Percentiles rank a stretch among this genome's conserved stretches.
These are phyloP conservation scores for Chironomus striatipennis DNA, from an alignment of 1,140 invertebrate species.

Conservation along the genomic window DNA sequence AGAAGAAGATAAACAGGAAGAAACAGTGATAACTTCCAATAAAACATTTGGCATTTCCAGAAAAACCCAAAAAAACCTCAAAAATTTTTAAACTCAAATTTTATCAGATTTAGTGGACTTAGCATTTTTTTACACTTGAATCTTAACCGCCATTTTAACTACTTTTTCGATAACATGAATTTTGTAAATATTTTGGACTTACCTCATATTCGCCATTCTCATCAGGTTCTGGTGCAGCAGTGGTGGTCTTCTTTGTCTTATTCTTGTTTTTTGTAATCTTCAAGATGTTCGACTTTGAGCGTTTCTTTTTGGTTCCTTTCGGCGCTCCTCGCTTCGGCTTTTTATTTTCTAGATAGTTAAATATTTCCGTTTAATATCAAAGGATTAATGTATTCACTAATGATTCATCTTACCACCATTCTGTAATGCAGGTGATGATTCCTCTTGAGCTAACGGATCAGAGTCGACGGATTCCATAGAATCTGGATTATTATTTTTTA, in stretches of 20 bases:
- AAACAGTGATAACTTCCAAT: too few relatives aligned
- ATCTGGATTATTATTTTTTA: neutral
- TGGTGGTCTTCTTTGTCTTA: neutral
- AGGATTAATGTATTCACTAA: too few relatives aligned
- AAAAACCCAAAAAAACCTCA: too few relatives aligned
- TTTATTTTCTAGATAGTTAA: neutral
- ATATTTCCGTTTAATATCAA: too few relatives aligned
- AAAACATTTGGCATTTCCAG: too few relatives aligned
- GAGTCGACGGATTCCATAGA: neutral
- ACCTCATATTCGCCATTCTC: slow-evolving; percentile 8
- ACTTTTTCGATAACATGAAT: neutral
- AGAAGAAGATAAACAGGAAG: too few relatives aligned
- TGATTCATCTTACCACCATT: neutral
- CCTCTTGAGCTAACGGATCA: neutral
- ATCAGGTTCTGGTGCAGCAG: neutral
- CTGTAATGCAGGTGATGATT: neutral
- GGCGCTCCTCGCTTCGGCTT: neutral
- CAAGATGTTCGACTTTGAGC: neutral
- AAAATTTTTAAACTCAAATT: too few relatives aligned
- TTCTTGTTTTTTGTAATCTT: neutral
- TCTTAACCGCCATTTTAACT: too few relatives aligned
- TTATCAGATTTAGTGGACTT: too few relatives aligned
- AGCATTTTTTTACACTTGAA: too few relatives aligned
- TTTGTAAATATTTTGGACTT: neutral
- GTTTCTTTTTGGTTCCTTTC: neutral